Percentiles rank a stretch among this genome's conserved stretches.
phyloP scores from a whole-genome alignment of 2,797 vertebrate genomes.

The Hapalemur alaotrensis region DNA sequence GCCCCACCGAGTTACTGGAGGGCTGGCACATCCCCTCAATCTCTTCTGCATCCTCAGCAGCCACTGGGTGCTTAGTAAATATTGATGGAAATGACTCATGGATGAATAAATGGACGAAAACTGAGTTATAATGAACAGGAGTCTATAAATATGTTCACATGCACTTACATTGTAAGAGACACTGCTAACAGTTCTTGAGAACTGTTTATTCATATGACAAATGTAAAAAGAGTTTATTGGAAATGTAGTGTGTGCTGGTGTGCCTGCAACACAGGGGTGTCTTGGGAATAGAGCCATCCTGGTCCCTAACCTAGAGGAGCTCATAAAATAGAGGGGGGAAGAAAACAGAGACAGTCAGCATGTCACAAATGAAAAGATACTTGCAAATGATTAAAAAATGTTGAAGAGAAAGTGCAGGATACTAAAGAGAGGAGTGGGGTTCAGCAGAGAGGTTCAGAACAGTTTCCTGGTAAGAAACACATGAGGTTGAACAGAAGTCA shows the following conservation, averaged over 20 bases:
- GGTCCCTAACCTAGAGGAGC: not conserved
- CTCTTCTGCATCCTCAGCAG: not conserved
- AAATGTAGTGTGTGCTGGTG: not conserved
- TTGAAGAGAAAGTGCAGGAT: not conserved
- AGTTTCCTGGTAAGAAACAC: not conserved
- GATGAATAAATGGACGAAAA: slow-evolving; percentile 2
- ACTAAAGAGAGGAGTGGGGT: not conserved
- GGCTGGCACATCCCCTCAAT: not conserved
- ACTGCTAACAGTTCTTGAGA: not conserved
- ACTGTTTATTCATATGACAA: not conserved
- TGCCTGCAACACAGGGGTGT: not conserved
- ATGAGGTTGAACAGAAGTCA: not conserved
- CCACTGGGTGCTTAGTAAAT: slow-evolving; percentile 53
- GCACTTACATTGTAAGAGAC: not conserved
- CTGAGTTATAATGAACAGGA: not conserved
- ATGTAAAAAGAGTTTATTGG: not conserved
- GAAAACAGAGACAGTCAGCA: not conserved
- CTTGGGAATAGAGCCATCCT: not conserved
- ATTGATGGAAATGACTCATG: slow-evolving; percentile 5
- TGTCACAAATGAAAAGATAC: not conserved
- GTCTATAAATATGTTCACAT: slow-evolving; percentile 20
- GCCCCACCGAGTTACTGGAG: not conserved
- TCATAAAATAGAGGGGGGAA: not conserved
- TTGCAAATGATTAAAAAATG: not conserved
- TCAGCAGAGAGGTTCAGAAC: not conserved